Conservation (phyloP, 64 coral and sea anemone species). For the Pachyseris speciosa region DNA sequence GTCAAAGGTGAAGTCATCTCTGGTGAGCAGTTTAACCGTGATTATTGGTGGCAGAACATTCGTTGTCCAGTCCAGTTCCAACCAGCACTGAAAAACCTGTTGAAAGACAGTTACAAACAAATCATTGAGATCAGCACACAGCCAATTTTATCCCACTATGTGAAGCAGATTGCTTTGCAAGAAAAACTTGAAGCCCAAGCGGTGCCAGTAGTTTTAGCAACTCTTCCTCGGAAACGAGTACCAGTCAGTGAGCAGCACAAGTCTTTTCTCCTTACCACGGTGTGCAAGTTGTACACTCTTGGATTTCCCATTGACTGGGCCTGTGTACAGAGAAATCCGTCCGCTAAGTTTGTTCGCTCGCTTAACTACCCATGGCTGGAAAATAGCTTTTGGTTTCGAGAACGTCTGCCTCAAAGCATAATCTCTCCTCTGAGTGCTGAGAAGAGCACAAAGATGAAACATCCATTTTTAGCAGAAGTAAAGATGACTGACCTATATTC, state of each 20-base stretch:
- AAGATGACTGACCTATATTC: constrained; percentile 18
- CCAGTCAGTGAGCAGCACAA: constrained; percentile 60
- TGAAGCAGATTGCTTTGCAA: constrained; percentile 63
- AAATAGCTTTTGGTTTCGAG: constrained; percentile 54
- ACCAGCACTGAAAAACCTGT: constrained; percentile 32
- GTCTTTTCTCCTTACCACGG: constrained; percentile 60
- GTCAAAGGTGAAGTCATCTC: constrained; percentile 54
- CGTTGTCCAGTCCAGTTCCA: constrained; percentile 72
- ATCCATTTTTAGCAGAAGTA: constrained; percentile 56
- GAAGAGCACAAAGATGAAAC: neutral
- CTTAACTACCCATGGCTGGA: constrained; percentile 71
- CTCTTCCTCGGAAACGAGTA: constrained; percentile 48
- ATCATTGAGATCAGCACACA: constrained; percentile 76
- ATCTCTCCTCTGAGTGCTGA: neutral
- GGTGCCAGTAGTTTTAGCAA: constrained; percentile 39
- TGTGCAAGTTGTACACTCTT: constrained; percentile 30
- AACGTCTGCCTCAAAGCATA: neutral
- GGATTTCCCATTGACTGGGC: constrained; percentile 64
- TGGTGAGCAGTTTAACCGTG: constrained; percentile 7
- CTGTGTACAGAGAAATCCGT: constrained; percentile 35
- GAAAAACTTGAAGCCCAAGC: constrained; percentile 5
- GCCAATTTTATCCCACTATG: constrained; percentile 69
- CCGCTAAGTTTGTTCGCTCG: constrained; percentile 53
- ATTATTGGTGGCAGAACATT: constrained; percentile 88
- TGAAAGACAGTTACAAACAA: constrained; percentile 52